Conservation (phyloP, 2,113 vertebrate species). For the Caretta caretta region DNA sequence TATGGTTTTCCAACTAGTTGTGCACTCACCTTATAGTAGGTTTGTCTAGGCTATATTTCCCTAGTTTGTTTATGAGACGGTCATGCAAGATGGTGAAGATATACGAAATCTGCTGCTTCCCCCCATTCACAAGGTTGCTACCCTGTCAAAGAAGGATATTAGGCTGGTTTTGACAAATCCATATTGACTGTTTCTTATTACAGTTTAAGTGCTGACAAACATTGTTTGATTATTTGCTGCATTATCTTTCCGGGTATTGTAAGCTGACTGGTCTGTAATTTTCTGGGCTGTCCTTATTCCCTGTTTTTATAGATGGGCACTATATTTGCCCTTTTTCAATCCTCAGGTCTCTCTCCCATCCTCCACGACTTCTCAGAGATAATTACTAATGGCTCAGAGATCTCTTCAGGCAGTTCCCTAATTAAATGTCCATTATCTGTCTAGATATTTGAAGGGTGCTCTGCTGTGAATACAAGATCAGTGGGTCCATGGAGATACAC, state of each 20-base stretch:
- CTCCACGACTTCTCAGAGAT: neutral
- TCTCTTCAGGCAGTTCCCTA: neutral
- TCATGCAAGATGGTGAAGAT: neutral
- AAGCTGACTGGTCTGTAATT: neutral
- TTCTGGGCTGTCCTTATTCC: neutral
- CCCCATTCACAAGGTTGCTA: neutral
- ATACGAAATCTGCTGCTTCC: neutral
- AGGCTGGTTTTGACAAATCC: neutral
- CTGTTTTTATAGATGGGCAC: neutral
- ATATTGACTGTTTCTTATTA: neutral
- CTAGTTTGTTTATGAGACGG: neutral
- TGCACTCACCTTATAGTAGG: neutral
- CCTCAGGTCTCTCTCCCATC: neutral
- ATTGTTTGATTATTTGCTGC: neutral
- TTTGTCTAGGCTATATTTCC: neutral
- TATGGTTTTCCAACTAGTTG: neutral
- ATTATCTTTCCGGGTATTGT: neutral
- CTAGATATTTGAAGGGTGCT: neutral
- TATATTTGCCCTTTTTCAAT: neutral
- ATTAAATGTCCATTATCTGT: neutral
- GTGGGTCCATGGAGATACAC: fast-evolving
- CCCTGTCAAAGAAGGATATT: neutral
- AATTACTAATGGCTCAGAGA: neutral
- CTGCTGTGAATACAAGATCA: fast-evolving
- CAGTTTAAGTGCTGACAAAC: neutral